Conservation (phyloP, 2,113 vertebrate genomes). For the Oreochromis tanganicae region DNA sequence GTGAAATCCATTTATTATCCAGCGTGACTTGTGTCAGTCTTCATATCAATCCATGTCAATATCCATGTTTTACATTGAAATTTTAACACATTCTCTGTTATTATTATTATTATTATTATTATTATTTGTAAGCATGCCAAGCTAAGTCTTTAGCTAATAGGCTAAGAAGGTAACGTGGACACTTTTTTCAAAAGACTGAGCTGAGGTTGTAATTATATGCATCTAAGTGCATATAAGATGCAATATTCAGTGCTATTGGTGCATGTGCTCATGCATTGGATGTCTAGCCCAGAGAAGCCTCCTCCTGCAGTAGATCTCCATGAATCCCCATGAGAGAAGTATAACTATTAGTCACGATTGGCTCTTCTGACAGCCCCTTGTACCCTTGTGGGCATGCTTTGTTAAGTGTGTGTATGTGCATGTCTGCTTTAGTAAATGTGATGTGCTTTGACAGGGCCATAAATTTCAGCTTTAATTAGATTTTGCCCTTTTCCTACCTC, state of each 20-base stretch:
- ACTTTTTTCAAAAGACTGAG: neutral
- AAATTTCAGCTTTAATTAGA: slow-evolving; percentile 56
- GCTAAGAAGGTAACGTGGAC: neutral
- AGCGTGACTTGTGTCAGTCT: neutral
- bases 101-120: neutral
- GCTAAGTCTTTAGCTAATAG: neutral
- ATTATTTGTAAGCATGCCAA: neutral
- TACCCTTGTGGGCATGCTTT: neutral
- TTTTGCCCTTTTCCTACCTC: slow-evolving; percentile 30
- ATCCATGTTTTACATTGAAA: neutral
- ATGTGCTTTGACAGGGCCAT: slow-evolving; percentile 39
- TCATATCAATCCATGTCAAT: neutral
- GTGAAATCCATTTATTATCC: neutral
- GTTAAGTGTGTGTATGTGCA: neutral
- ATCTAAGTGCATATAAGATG: neutral
- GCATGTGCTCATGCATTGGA: neutral
- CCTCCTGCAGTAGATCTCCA: neutral
- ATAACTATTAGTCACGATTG: neutral
- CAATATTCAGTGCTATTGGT: neutral
- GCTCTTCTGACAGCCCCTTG: slow-evolving; percentile 8
- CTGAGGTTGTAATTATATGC: neutral
- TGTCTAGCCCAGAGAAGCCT: neutral
- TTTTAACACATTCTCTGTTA: neutral
- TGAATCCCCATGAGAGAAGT: neutral
- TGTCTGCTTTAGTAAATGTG: neutral